These are phyloP conservation scores for Platypus cylindrus DNA, from an alignment of 2,888 invertebrate species.

Conservation along the genomic window DNA sequence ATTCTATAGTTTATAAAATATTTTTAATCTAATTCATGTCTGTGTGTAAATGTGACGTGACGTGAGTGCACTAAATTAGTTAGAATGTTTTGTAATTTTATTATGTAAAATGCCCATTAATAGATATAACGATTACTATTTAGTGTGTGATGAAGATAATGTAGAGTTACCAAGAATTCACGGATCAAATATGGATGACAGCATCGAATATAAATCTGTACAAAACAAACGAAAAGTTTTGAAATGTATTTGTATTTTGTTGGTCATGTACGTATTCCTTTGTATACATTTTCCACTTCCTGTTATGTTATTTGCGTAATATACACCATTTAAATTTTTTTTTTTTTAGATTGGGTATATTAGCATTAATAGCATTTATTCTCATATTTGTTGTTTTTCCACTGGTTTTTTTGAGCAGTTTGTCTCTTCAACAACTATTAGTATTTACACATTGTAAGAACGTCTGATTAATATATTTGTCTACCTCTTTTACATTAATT, in stretches of 20 bases:
- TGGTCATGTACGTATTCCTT: conserved; percentile 4
- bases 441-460: conserved; percentile 65
- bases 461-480: neutral
- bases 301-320: neutral
- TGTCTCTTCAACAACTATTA: conserved; percentile 51
- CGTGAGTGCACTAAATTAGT: no score
- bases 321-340: neutral
- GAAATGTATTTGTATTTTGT: conserved; percentile 11
- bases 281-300: neutral
- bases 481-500: no score
- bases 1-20: no score
- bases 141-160: conserved; percentile 18
- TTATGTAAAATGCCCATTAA: conserved; percentile 12
- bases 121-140: conserved; percentile 18
- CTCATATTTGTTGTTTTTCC: conserved; percentile 55
- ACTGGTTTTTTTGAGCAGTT: conserved; percentile 56
- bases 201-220: conserved; percentile 8
- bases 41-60: no score
- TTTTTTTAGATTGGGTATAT: conserved; percentile 16
- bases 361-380: conserved; percentile 34
- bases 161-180: conserved; percentile 12
- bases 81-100: no score
- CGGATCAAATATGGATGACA: conserved; percentile 11
- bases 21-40: no score
- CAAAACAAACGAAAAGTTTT: conserved; percentile 10